These are phyloP conservation scores for Spea multiplicata DNA, from an alignment of 2,113 vertebrate species.

Conservation along the genomic window DNA sequence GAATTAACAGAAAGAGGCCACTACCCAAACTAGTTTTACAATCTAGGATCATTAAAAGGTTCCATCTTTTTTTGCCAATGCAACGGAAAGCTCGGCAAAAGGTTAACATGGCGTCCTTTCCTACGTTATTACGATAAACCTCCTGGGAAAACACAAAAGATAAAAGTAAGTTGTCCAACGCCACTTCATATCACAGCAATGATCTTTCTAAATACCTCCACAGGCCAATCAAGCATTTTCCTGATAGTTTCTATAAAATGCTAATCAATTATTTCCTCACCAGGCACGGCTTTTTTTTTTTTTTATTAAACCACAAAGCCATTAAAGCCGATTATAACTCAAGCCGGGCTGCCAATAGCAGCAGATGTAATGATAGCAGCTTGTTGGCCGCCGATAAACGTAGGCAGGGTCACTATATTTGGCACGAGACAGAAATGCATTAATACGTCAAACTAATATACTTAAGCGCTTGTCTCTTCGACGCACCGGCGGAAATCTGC, in stretches of 20 bases:
- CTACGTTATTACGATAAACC: background rate
- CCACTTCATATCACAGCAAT: slow-evolving; percentile 37
- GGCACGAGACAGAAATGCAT: slow-evolving; percentile 22
- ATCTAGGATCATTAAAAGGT: too few relatives aligned
- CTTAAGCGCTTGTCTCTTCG: slow-evolving; percentile 15
- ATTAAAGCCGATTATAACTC: slow-evolving; percentile 43
- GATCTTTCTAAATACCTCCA: slow-evolving; percentile 43
- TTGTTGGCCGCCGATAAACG: slow-evolving; percentile 29
- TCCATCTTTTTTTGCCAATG: too few relatives aligned
- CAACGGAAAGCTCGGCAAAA: too few relatives aligned
- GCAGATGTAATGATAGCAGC: slow-evolving; percentile 26
- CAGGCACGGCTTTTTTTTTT: slow-evolving; percentile 29
- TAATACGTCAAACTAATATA: slow-evolving; percentile 39
- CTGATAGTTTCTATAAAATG: slow-evolving; percentile 47
- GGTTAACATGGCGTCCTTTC: too few relatives aligned
- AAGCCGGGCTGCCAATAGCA: slow-evolving; percentile 31
- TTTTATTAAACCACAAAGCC: slow-evolving; percentile 42
- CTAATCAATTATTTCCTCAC: slow-evolving; percentile 48
- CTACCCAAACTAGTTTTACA: too few relatives aligned
- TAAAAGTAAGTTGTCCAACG: slow-evolving; percentile 26
- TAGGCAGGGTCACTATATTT: slow-evolving; percentile 17
- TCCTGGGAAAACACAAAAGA: slow-evolving; percentile 22
- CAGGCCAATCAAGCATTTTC: slow-evolving; percentile 45
- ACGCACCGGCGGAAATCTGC: slow-evolving; percentile 10
- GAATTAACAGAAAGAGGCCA: too few relatives aligned